phyloP scores from a whole-genome alignment of 2,888 invertebrate genomes.

The Thalpophila matura region DNA sequence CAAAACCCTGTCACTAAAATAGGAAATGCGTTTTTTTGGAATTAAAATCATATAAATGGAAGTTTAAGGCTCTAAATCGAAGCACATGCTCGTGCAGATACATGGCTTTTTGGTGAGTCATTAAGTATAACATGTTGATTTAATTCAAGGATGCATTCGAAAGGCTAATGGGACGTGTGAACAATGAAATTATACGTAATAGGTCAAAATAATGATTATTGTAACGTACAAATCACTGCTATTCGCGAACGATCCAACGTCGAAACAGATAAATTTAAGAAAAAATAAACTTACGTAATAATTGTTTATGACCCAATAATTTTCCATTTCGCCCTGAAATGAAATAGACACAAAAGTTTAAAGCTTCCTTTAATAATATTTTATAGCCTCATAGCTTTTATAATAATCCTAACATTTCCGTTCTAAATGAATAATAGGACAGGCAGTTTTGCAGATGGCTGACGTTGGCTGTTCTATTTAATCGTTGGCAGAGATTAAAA shows the following conservation, averaged over 20 bases:
- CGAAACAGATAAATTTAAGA: too few relatives aligned
- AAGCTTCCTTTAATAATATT: too few relatives aligned
- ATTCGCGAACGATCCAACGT: too few relatives aligned
- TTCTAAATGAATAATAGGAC: conserved; percentile 10
- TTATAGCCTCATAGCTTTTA: neutral
- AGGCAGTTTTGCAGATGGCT: too few relatives aligned
- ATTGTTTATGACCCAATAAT: too few relatives aligned
- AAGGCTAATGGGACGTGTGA: conserved; percentile 28
- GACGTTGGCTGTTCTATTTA: too few relatives aligned
- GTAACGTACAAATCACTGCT: too few relatives aligned
- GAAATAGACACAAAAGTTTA: too few relatives aligned
- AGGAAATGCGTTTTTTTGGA: neutral
- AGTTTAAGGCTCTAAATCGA: neutral
- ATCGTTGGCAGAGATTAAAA: too few relatives aligned
- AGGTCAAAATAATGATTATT: conserved; percentile 8
- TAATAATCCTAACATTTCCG: conserved; percentile 7
- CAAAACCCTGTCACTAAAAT: neutral
- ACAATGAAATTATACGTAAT: conserved; percentile 15
- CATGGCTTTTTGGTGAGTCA: conserved; percentile 18
- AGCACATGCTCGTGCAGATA: neutral
- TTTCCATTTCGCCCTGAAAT: too few relatives aligned
- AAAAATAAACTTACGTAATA: too few relatives aligned
- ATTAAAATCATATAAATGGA: neutral
- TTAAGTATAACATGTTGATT: conserved; percentile 10
- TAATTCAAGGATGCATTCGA: conserved; percentile 30